phyloP scores from a whole-genome alignment of 2,113 vertebrate genomes.

The Nothocercus julius region DNA sequence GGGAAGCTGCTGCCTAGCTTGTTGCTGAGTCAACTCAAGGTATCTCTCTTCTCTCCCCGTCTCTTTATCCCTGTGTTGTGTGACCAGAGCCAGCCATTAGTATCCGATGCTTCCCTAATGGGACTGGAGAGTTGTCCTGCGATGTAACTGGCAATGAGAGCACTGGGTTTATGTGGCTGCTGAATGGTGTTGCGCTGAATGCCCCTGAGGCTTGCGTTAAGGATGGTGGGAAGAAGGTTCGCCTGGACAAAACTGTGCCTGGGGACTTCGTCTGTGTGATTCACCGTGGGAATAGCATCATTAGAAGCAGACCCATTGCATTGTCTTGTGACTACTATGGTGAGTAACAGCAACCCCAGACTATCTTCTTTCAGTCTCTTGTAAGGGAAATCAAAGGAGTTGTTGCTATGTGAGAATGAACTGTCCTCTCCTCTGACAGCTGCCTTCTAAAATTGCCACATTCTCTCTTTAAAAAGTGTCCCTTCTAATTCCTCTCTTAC shows the following conservation, averaged over 20 bases:
- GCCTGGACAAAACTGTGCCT: not conserved
- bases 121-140: constrained; percentile 47
- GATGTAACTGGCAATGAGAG: not conserved
- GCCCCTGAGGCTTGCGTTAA: constrained; percentile 19
- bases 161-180: constrained; percentile 35
- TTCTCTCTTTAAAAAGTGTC: not conserved
- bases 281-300: not conserved
- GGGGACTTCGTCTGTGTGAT: constrained; percentile 49
- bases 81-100: constrained; percentile 6
- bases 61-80: fast-evolving
- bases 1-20: not conserved
- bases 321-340: constrained; percentile 44
- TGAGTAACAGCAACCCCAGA: not conserved
- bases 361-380: not conserved
- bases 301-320: not conserved
- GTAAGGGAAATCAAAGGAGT: not conserved
- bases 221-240: constrained; percentile 50
- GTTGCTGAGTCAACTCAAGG: not conserved
- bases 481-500: not conserved
- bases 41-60: not conserved
- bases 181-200: not conserved
- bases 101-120: constrained; percentile 50
- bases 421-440: not conserved
- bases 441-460: not conserved
- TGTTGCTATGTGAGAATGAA: not conserved